A percentile compares a stretch with the other conserved stretches of the same genome.
Evolutionary conservation across 2,888 invertebrate species (phyloP).

Genomic region (Conomelus anceps): DNA sequence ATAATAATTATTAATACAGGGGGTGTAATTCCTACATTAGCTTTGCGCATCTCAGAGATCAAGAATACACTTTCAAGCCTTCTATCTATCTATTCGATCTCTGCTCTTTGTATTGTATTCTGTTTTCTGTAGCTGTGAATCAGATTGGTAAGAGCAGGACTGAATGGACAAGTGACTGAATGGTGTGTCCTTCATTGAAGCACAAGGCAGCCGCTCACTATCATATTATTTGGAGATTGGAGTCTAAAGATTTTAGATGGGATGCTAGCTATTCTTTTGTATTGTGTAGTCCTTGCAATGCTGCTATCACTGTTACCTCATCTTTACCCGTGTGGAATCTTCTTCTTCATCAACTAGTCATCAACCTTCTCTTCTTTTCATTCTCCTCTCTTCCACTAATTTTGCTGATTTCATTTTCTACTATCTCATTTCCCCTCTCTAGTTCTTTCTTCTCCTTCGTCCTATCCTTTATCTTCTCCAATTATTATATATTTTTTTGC

Average conservation of each 20-base stretch:
- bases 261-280: background rate
- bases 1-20: no score
- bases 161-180: background rate
- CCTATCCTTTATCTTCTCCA: no score
- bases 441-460: background rate
- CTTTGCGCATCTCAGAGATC: no score
- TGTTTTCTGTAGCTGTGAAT: no score
- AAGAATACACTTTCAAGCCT: no score
- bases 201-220: background rate
- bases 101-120: no score
- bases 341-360: no score
- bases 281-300: background rate
- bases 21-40: no score
- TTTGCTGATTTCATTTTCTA: background rate
- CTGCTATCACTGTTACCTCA: background rate
- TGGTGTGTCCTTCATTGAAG: background rate
- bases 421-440: background rate
- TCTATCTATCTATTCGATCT: no score
- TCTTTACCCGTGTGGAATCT: background rate
- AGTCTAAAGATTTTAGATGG: background rate
- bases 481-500: no score
- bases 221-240: no score
- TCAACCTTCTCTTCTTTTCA: background rate
- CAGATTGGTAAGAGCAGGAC: no score
- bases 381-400: background rate